Base-by-base conservation (phyloP, 2,113 vertebrate species). In the Heliornis fulica region DNA sequence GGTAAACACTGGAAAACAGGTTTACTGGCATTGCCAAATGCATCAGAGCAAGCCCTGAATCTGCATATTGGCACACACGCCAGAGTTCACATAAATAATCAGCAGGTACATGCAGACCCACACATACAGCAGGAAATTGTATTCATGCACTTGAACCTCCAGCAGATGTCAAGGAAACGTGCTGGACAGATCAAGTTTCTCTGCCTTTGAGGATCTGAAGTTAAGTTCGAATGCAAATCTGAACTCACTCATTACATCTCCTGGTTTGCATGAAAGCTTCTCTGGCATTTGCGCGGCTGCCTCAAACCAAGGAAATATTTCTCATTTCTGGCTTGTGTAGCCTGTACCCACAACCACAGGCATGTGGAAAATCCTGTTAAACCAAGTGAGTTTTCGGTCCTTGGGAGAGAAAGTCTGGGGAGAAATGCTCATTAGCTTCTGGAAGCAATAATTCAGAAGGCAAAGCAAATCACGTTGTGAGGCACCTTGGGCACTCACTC, bases 341-440 rank as follows among this genome's bases (percentile, higher is more conserved):
- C 15, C 57, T 72, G 19, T 68, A 61, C 70, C 22, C 40, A 65
- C 17, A 3, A 70, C 57, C 80, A 85, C 26, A 80, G 34, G 34
- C 51, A 43, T 22, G 43, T 59, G 50, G 64, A 83, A 91, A 92
- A 86, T 66, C 46, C 77, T 91, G 74, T 81, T 95, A 80, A 94
- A 57, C 32, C 63, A 56, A 83, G 57, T 53, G 50, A 76, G 20
- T 66, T 95, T 95, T 90, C 32, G 46, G 66, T 71, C 38, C 57
- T 65, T 77, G 34, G 77, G 59, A 94, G 57, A 85, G 38, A 80
- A 94, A 66, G 34, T 86, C 70, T 77, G 13, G 41, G 46, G 23
- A 78, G 60, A 85, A 94, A 93, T n/a, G 29, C 64, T 95, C 82
- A 41, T 77, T 80, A 88, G 54, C 32, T 93, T 91, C 68, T 94